Base-by-base conservation (phyloP, 2,888 invertebrate species). In the Hydroisotoma schaefferi region DNA sequence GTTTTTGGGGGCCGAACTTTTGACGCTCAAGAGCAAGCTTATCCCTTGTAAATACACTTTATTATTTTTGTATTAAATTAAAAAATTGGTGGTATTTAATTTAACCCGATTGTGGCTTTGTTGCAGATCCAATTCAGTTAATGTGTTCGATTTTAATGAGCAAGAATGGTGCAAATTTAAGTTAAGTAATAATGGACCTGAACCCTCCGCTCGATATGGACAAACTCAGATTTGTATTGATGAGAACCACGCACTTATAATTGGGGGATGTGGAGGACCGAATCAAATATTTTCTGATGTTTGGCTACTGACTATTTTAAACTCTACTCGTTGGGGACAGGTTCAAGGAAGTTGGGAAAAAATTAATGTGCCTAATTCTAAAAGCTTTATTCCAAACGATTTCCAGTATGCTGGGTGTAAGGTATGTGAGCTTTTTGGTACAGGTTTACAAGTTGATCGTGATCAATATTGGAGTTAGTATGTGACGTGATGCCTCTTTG, bases 171-270 rank as follows among this genome's bases (percentile, higher is more conserved):
- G 82, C 71, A 88, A 87, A 73, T 80, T 82, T 46, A 87, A 87
- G 49, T 18, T 22, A 0, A n/a, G n/a, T n/a, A 84, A 82, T 66
- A 48, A 54, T 15, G 60, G 56, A 70, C 93, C 93, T 2, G 81
- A 83, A n/a, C 93, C 93, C 2, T 81, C 83, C n/a, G 85, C 90
- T 26, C 81, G 97, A 67, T 94, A 94, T 79, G 94, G 94, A 6
- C 95, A 95, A 75, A 91, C 93, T n/a, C 90, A 95, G 76, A 86
- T 93, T 57, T 81, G 82, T 54, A 76, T 95, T 61, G 88, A 90
- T 76, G 84, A 85, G 55, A 80, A 86, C 47, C 86, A 91, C 78
- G 78, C 92, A 64, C 81, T 95, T 74, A 81, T 93, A 27, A 80
- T 92, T 70, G 91, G 81, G 40, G 94, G 94, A 44, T 91, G 90